phyloP scores from a whole-genome alignment of 1,140 invertebrate genomes.

The Lordiphosa mommai region DNA sequence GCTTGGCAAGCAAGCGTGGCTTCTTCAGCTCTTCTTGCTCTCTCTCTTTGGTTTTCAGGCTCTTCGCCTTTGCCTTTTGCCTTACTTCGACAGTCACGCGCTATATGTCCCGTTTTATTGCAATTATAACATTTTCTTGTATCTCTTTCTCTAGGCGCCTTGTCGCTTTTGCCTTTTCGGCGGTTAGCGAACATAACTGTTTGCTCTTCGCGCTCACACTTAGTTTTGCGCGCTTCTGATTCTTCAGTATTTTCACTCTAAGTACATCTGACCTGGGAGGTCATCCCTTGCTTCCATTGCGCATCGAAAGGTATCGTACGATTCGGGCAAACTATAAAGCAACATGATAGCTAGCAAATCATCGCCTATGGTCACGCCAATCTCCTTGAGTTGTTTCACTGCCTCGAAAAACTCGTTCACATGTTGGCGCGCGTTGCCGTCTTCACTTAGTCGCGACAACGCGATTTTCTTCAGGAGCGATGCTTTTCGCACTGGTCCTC shows the following conservation, averaged over 20 bases:
- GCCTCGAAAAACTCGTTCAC: slow-evolving; percentile 47
- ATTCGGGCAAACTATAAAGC: slow-evolving; percentile 45
- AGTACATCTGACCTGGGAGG: background rate
- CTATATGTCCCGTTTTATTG: too few relatives aligned
- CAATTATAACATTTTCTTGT: too few relatives aligned
- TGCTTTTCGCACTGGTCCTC: slow-evolving; percentile 43
- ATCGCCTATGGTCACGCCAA: slow-evolving; percentile 9
- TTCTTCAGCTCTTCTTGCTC: too few relatives aligned
- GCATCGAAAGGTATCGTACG: slow-evolving; percentile 53
- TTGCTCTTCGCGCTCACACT: too few relatives aligned
- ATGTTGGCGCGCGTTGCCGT: slow-evolving; percentile 29
- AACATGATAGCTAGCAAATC: slow-evolving; percentile 48
- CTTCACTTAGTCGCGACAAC: slow-evolving; percentile 20
- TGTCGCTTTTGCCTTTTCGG: too few relatives aligned
- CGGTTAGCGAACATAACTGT: too few relatives aligned
- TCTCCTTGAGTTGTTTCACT: slow-evolving; percentile 37
- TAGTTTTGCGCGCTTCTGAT: background rate
- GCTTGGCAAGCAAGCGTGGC: too few relatives aligned
- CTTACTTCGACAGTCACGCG: too few relatives aligned
- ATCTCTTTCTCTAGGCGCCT: too few relatives aligned
- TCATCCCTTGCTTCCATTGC: slow-evolving; percentile 47
- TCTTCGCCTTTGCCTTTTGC: too few relatives aligned
- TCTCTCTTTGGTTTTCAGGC: too few relatives aligned
- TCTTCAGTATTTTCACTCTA: background rate
- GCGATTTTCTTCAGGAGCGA: slow-evolving; percentile 30